A percentile compares a stretch with the other conserved stretches of the same genome.
phyloP scores from a whole-genome alignment of 2,113 vertebrate genomes.

The Notechis scutatus region DNA sequence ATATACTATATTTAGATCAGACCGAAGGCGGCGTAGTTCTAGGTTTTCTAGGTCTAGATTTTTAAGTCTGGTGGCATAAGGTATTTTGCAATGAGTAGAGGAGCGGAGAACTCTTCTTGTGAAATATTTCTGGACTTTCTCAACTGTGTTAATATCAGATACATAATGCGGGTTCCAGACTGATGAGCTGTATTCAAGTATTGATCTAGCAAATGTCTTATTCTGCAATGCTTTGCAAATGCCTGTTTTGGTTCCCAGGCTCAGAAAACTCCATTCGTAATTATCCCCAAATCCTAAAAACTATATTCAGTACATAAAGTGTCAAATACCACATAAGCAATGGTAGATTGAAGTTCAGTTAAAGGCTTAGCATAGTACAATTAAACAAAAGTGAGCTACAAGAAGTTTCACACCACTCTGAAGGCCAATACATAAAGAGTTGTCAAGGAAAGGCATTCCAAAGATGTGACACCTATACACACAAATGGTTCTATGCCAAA shows the following conservation, averaged over 20 bases:
- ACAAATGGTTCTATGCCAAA: neutral
- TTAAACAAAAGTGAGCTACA: neutral
- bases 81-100: no score
- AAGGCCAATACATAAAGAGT: neutral
- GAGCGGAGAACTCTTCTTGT: no score
- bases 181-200: no score
- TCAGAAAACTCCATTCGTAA: neutral
- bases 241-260: neutral
- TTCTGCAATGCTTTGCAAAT: neutral
- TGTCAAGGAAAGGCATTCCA: neutral
- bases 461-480: neutral
- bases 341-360: neutral
- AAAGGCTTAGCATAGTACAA: neutral
- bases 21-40: no score
- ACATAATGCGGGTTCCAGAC: no score
- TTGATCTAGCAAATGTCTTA: neutral
- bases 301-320: neutral
- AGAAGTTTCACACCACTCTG: neutral
- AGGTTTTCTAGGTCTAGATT: no score
- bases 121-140: no score
- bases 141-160: no score
- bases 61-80: no score
- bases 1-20: no score
- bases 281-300: neutral
- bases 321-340: neutral